Conservation (phyloP, 1,140 invertebrate genomes). For the Drosophila santomea region DNA sequence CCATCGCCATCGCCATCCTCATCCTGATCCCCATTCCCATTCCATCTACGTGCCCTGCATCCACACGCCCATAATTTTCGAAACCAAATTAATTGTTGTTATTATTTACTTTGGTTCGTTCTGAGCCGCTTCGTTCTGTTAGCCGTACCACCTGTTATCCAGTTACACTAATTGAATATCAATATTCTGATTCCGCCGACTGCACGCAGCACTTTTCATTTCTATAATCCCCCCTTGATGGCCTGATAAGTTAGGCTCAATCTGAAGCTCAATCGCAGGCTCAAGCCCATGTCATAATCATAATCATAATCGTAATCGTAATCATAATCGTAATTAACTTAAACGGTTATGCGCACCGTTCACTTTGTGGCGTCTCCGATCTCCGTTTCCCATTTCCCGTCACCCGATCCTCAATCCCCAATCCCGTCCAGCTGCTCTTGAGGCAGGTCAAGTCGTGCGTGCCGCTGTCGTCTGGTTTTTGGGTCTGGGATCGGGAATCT, state of each 20-base stretch:
- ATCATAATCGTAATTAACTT: slow-evolving; percentile 73
- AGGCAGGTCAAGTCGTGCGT: slow-evolving; percentile 68
- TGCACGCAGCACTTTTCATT: slow-evolving; percentile 60
- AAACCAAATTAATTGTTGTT: slow-evolving; percentile 78
- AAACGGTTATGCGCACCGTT: slow-evolving; percentile 52
- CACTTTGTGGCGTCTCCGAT: slow-evolving; percentile 42
- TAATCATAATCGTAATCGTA: slow-evolving; percentile 31
- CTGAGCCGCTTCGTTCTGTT: background rate
- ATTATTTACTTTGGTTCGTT: slow-evolving; percentile 59
- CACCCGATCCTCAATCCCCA: background rate
- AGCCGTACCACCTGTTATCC: slow-evolving; percentile 60
- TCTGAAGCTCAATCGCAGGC: slow-evolving; percentile 10
- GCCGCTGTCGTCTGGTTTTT: slow-evolving; percentile 42
- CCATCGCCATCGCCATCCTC: slow-evolving; percentile 32
- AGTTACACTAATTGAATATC: slow-evolving; percentile 72
- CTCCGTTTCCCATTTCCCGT: slow-evolving; percentile 12
- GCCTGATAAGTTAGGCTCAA: slow-evolving; percentile 44
- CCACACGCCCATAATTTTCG: slow-evolving; percentile 45
- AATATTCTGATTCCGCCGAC: slow-evolving; percentile 66
- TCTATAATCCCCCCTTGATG: slow-evolving; percentile 53
- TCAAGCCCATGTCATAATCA: slow-evolving; percentile 16
- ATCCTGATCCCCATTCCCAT: slow-evolving; percentile 32
- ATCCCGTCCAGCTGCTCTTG: slow-evolving; percentile 36
- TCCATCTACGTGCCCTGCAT: slow-evolving; percentile 34
- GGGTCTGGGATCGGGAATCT: slow-evolving; percentile 19